These are phyloP conservation scores for Alethe diademata DNA, from an alignment of 2,113 vertebrate species.

Conservation along the genomic window DNA sequence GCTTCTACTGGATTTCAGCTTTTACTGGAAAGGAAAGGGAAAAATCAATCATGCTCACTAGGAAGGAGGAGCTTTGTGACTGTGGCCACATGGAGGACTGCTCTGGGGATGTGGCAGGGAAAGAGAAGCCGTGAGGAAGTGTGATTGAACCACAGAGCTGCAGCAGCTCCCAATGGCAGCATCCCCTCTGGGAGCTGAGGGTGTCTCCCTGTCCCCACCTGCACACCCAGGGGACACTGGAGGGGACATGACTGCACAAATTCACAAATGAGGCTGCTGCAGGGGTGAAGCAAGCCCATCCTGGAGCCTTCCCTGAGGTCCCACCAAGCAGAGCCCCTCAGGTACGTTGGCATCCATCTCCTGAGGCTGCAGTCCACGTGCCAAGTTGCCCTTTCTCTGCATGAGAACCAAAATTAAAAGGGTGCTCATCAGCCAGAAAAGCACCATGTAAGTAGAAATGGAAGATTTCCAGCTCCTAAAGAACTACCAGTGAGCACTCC, in stretches of 20 bases:
- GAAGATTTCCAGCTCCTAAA: slow-evolving; percentile 14
- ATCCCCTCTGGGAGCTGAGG: accelerated
- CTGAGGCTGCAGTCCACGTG: accelerated
- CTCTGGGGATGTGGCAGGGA: accelerated
- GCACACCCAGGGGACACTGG: accelerated
- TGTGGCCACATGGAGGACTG: neutral
- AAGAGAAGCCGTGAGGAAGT: neutral
- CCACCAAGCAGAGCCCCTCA: accelerated
- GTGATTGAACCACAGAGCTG: neutral
- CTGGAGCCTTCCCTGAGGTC: neutral
- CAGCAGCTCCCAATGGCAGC: accelerated
- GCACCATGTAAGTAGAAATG: slow-evolving; percentile 24
- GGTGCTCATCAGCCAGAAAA: neutral
- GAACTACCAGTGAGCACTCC: neutral
- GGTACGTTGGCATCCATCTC: accelerated
- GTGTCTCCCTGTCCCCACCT: neutral
- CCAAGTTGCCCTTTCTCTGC: accelerated
- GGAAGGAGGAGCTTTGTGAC: neutral
- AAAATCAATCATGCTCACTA: neutral
- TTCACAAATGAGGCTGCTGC: neutral
- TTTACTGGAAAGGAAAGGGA: neutral
- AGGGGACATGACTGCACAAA: accelerated
- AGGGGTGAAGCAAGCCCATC: neutral
- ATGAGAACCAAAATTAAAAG: neutral
- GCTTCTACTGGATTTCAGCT: neutral